Percentiles rank a stretch among this genome's conserved stretches.
Evolutionary conservation across 2,797 vertebrate species (phyloP).

Genomic region (Chromobotia macracanthus): DNA sequence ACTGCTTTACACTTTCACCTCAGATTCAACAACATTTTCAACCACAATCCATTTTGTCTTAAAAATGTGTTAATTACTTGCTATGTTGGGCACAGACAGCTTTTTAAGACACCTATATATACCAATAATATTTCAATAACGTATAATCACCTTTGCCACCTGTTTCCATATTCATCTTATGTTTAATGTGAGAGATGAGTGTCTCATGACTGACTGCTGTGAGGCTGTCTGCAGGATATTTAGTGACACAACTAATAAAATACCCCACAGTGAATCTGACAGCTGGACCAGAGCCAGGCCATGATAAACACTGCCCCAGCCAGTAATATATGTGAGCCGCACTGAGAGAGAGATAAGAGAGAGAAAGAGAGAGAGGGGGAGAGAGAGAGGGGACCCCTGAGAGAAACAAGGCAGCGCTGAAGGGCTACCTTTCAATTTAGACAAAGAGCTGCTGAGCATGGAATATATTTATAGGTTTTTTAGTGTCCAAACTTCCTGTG

Average conservation of each 20-base stretch:
- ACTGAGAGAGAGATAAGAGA: background rate
- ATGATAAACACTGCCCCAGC: slow-evolving; percentile 64
- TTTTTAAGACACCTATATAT: too few species aligned
- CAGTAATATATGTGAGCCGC: slow-evolving; percentile 40
- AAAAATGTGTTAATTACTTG: background rate
- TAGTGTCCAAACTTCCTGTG: slow-evolving; percentile 24
- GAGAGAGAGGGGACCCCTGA: slow-evolving; percentile 17
- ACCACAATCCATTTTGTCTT: background rate
- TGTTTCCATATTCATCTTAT: background rate
- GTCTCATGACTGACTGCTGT: slow-evolving; percentile 11
- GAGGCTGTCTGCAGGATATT: slow-evolving; percentile 57
- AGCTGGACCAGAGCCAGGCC: slow-evolving; percentile 71
- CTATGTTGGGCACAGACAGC: too few species aligned
- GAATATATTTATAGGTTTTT: slow-evolving; percentile 37
- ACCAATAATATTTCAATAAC: background rate
- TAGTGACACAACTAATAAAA: slow-evolving; percentile 48
- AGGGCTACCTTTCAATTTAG: slow-evolving; percentile 44
- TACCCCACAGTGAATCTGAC: slow-evolving; percentile 68
- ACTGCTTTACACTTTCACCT: background rate
- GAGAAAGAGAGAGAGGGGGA: slow-evolving; percentile 11
- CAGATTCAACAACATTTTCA: background rate
- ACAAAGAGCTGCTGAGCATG: slow-evolving; percentile 35
- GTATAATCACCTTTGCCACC: background rate
- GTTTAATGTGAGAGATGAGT: slow-evolving; percentile 29
- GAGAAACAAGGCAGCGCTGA: slow-evolving; percentile 20